Base-by-base conservation (phyloP, 2,797 vertebrate genomes). In the Alca torda region DNA sequence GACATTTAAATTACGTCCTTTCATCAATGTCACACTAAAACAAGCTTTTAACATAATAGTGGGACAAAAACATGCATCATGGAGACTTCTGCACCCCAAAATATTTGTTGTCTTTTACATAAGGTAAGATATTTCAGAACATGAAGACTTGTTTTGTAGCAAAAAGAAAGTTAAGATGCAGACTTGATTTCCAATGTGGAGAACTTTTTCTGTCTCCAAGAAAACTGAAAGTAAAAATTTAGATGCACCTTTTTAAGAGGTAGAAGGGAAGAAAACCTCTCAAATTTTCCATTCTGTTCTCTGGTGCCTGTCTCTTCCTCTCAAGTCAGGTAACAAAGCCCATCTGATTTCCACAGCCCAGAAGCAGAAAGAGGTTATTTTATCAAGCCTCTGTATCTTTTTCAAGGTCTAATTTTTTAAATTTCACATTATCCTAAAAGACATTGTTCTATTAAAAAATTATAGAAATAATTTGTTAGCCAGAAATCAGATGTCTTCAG, bases 1-100 rank as follows among this genome's bases (percentile, higher is more conserved):
- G 95, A 93, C 54, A 78, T 87, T 97, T 97, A 97, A 95, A 96
- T 95, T 95, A 95, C 2, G 7, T 43, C 57, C 21, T 96, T 96
- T 92, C 41, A 84, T 39, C 64, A 92, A 63, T 59, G 21, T 85
- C 94, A 89, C 30, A 61, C 45, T 84, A 85, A 75, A 70, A 81
- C 28, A 94, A 84, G 61, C 31, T 74, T 87, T 95, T 89, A 93
- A 84, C 20, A 46, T 37, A 79, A 86, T 1, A 91, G 39, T 11
- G 73, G 61, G 19, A 77, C 31, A 83, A 95, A 67, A 92, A 25
- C 14, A 64, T 11, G 5, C 23, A 73, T 54, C 6, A 7, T 14
- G 20, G 11, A 84, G 64, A 67, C 24, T 64, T 83, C 74, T 65
- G 69, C 85, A 82, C 51, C 85, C n/a, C 65, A 65, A 94, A 92